Evolutionary conservation across 2,113 vertebrate genomes (phyloP), one percentile per base, ranked within the genome.

Genomic region (Pimephales promelas): DNA sequence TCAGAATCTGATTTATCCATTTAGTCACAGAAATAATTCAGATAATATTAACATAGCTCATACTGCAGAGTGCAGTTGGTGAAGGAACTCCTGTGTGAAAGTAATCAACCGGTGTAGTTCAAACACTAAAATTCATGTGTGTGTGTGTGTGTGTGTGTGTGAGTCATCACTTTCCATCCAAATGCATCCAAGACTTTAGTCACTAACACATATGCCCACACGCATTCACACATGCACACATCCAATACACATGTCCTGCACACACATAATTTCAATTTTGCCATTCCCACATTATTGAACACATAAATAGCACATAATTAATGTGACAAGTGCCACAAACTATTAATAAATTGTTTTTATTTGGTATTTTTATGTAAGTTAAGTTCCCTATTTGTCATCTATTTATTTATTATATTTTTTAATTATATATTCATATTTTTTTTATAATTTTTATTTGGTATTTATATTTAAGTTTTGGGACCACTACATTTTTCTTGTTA

Each of bases 191-290:
- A 70, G 20, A 36, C 68, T 45, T 34, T 70, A 81, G 34, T 70
- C 14, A 22, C n/a, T 36, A 61, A 59, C 47, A 56, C 79, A 11
- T 22, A 54, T 49, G 11, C 16, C n/a, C 54, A 79, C 34, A 62
- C 70, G 20, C 74, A 11, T 24, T 43, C 57, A 76, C 70, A 81
- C 56, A 80, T 68, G 75, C 59, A 66, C 49, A 70, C 59, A 61
- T 20, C 18, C 16, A 66, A 36, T 76, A 43, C 26, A 18, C 34
- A 16, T 40, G 40, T 40, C 11, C 26, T 70, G 74, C 18, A 3
- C 9, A 14, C 57, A 31, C 57, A 31, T 5, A 66, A 3, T 61
- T 20, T 4, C 18, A 6, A 28, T 14, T 47, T 43, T 34, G 20
- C 14, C 28, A 56, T 26, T 76, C 28, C 26, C 10, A 77, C 10